Evolutionary conservation across 2,797 vertebrate genomes (phyloP).

Genomic region (Sternotherus odoratus): DNA sequence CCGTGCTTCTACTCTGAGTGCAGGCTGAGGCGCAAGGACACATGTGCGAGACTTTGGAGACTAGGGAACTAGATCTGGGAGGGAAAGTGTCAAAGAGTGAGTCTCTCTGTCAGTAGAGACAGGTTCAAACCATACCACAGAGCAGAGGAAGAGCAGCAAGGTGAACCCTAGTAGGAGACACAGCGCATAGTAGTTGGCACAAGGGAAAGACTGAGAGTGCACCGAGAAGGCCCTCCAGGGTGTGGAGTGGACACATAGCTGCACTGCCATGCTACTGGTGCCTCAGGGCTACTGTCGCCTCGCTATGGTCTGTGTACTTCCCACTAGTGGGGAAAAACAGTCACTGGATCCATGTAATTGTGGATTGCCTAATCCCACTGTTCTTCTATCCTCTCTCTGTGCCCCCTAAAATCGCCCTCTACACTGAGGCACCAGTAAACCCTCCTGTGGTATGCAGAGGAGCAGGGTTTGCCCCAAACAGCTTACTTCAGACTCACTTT

Average conservation of each 20-base stretch:
- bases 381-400: background rate
- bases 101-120: background rate
- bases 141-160: background rate
- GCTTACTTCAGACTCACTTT: background rate
- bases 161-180: background rate
- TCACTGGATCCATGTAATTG: rapidly evolving
- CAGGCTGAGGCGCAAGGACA: background rate
- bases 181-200: background rate
- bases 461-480: background rate
- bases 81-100: background rate
- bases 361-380: background rate
- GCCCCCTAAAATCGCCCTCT: background rate
- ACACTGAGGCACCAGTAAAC: background rate
- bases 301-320: background rate
- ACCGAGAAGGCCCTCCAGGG: background rate
- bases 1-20: rapidly evolving
- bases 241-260: background rate
- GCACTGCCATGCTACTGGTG: background rate
- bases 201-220: background rate
- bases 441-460: background rate
- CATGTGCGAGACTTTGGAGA: background rate
- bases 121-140: background rate
- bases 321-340: background rate
- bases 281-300: background rate
- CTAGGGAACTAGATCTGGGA: background rate